Conservation (phyloP, 2,888 invertebrate species). For the Brachyptera putata region DNA sequence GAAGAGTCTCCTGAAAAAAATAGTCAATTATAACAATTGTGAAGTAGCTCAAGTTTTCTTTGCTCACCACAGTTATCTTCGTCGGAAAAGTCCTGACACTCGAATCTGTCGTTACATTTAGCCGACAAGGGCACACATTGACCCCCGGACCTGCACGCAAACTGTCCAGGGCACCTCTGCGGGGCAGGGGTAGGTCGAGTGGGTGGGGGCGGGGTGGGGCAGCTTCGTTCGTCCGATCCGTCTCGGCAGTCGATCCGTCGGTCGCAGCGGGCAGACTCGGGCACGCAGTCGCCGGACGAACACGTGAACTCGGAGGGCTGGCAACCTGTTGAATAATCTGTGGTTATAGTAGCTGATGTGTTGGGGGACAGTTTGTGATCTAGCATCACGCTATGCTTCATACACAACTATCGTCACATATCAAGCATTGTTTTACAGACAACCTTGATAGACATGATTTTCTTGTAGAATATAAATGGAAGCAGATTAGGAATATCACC, state of each 20-base stretch:
- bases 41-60: no score
- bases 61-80: constrained; percentile 42
- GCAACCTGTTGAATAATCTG: no score
- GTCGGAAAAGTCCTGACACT: constrained; percentile 44
- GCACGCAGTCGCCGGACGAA: constrained; percentile 59
- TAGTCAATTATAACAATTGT: no score
- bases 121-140: constrained; percentile 46
- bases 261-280: constrained; percentile 46
- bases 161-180: constrained; percentile 43
- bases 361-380: no score
- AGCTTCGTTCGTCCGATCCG: constrained; percentile 46
- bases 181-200: constrained; percentile 28
- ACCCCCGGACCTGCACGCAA: constrained; percentile 43
- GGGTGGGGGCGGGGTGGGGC: constrained; percentile 42
- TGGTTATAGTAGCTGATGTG: no score
- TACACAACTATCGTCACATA: no score
- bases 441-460: no score
- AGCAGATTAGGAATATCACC: no score
- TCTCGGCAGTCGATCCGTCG: constrained; percentile 46
- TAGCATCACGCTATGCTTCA: no score
- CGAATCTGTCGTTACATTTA: constrained; percentile 48
- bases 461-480: no score
- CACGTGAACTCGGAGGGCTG: constrained; percentile 63
- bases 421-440: no score
- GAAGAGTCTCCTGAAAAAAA: no score